Percentiles rank a stretch among this genome's conserved stretches.
Conservation (phyloP, 2,888 invertebrate genomes). For the Drosophila merina region DNA sequence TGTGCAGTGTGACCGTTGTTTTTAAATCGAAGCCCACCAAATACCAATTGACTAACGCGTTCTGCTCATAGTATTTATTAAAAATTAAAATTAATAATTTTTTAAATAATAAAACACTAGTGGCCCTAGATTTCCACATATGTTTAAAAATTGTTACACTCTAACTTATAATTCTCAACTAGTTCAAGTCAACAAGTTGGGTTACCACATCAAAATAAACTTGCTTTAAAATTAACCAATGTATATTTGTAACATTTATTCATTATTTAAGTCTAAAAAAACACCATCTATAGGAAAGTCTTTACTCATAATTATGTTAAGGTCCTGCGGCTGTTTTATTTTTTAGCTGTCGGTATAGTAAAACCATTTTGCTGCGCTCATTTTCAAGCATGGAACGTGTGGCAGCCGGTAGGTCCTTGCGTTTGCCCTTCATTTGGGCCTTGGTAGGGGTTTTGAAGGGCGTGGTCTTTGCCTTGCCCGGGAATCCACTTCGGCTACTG, state of each 20-base stretch:
- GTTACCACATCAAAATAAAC: neutral
- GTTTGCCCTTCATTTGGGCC: slow-evolving; percentile 85
- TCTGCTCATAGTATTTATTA: neutral
- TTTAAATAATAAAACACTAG: neutral
- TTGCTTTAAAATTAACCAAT: slow-evolving; percentile 2
- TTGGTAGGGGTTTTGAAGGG: slow-evolving; percentile 53
- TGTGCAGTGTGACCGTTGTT: slow-evolving; percentile 12
- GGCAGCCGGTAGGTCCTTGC: slow-evolving; percentile 86
- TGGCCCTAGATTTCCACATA: too few species aligned
- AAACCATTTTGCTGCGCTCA: slow-evolving; percentile 86
- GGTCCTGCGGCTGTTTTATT: slow-evolving; percentile 57
- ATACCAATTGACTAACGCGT: neutral
- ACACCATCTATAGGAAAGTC: neutral
- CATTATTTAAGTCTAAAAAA: slow-evolving; percentile 4
- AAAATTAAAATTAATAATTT: neutral
- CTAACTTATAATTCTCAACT: neutral
- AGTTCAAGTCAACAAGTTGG: neutral
- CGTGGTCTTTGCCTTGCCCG: slow-evolving; percentile 15
- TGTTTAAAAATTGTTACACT: neutral
- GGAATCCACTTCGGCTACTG: neutral
- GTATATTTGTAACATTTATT: neutral
- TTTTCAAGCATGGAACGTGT: slow-evolving; percentile 86
- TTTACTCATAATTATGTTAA: slow-evolving; percentile 10
- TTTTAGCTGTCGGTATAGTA: slow-evolving; percentile 86
- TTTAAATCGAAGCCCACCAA: neutral